phyloP scores from a whole-genome alignment of 1,140 invertebrate genomes.

The Anoplophora glabripennis region DNA sequence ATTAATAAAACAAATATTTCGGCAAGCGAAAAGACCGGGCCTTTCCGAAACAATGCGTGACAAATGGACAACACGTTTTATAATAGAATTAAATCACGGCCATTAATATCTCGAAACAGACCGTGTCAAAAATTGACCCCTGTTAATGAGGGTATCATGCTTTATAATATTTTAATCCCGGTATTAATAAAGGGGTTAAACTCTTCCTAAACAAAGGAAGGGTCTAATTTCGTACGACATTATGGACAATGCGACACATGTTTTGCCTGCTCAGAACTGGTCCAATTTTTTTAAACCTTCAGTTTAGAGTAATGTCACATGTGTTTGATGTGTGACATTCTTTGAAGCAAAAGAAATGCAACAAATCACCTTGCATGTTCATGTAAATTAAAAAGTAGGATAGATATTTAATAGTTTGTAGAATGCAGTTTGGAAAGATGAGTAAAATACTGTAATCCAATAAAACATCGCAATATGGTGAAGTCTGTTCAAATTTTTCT shows the following conservation, averaged over 20 bases:
- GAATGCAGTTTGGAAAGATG: too few species aligned
- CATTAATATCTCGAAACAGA: conserved; percentile 29
- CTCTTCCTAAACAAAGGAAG: conserved; percentile 9
- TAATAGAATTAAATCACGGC: conserved; percentile 16
- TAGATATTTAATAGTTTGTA: too few species aligned
- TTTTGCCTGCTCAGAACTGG: conserved; percentile 3
- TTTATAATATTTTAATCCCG: conserved; percentile 16
- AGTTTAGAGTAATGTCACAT: not conserved
- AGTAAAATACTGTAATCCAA: too few species aligned
- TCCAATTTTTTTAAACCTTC: conserved; percentile 1
- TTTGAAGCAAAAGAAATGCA: too few species aligned
- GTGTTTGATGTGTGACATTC: too few species aligned
- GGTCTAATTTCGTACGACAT: conserved; percentile 9
- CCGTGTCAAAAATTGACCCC: conserved; percentile 31
- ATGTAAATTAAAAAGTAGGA: too few species aligned
- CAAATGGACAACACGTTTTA: conserved; percentile 31
- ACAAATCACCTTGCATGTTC: too few species aligned
- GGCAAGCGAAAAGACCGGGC: conserved; percentile 2
- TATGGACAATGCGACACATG: conserved; percentile 15
- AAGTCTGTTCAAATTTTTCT: too few species aligned
- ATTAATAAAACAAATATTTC: conserved; percentile 17
- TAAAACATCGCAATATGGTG: too few species aligned
- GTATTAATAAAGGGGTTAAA: conserved; percentile 7
- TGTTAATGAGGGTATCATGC: conserved; percentile 22
- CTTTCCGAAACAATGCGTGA: conserved; percentile 29